Evolutionary conservation across 2,888 invertebrate genomes (phyloP).

Genomic region (Chrysolina oricalcia): DNA sequence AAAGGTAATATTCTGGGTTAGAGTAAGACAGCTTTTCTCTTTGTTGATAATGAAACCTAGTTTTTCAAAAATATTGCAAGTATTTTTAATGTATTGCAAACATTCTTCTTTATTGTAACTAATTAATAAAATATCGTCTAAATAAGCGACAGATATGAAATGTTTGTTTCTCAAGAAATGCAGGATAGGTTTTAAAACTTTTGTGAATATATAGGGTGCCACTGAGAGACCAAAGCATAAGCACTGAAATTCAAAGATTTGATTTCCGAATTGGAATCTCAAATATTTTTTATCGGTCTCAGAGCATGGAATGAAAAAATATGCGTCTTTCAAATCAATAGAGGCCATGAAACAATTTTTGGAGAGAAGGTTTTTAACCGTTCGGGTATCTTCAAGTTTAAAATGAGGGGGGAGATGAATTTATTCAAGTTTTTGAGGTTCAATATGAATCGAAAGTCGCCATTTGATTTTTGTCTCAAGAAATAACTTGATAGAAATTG

Average conservation of each 20-base stretch:
- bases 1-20: constrained; percentile 1
- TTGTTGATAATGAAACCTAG: neutral
- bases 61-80: neutral
- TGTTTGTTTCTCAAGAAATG: neutral
- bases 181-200: neutral
- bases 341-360: no score
- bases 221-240: neutral
- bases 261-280: neutral
- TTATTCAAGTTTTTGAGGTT: no score
- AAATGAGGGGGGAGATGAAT: no score
- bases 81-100: neutral
- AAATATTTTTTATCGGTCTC: no score
- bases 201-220: neutral
- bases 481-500: no score
- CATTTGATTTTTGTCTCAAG: no score
- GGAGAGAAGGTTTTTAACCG: no score
- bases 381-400: no score
- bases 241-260: neutral
- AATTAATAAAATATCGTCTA: neutral
- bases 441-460: no score
- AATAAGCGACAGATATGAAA: neutral
- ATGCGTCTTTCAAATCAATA: no score
- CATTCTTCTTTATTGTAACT: neutral
- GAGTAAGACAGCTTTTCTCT: constrained; percentile 11
- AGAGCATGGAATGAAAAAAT: no score